Percentiles rank a stretch among this genome's conserved stretches.
Conservation (phyloP, 2,888 invertebrate species). For the Volucella zonaria region DNA sequence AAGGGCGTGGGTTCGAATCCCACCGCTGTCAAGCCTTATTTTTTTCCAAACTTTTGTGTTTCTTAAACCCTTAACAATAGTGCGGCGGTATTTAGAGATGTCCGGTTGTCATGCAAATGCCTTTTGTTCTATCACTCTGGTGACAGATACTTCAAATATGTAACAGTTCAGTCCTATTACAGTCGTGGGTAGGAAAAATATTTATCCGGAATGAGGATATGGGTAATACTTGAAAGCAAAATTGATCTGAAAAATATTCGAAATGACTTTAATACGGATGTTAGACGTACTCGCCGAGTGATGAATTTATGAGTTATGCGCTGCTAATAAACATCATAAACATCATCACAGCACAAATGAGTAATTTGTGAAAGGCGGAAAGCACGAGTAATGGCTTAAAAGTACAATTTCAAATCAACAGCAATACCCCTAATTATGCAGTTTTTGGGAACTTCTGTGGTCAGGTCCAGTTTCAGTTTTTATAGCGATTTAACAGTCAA, state of each 20-base stretch:
- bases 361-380: not conserved
- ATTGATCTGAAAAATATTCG: not conserved
- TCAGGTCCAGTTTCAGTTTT: too few species aligned
- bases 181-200: not conserved
- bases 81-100: too few species aligned
- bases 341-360: not conserved
- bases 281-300: too few species aligned
- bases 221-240: not conserved
- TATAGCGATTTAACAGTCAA: too few species aligned
- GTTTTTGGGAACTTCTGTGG: too few species aligned
- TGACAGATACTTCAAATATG: not conserved
- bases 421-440: too few species aligned
- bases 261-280: constrained; percentile 7
- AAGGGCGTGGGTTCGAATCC: constrained; percentile 84
- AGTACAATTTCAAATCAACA: too few species aligned
- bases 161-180: not conserved
- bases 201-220: constrained; percentile 3
- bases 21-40: constrained; percentile 81
- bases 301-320: constrained; percentile 4
- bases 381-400: too few species aligned
- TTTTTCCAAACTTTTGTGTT: constrained; percentile 37
- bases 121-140: too few species aligned
- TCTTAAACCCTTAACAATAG: not conserved
- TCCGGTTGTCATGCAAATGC: too few species aligned
- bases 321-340: not conserved